Conservation (phyloP, 2,888 invertebrate species). For the Peribatodes rhomboidaria region DNA sequence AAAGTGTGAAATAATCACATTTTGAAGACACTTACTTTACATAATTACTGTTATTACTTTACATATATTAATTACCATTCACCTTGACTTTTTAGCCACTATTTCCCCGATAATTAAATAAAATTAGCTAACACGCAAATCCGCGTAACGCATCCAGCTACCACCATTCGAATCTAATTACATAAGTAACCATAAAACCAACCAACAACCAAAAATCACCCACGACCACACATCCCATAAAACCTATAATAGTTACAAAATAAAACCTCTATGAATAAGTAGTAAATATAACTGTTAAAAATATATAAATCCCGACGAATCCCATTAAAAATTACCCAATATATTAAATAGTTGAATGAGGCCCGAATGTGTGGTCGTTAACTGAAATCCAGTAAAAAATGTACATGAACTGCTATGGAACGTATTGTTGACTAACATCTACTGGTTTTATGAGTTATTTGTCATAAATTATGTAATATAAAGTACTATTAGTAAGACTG, state of each 20-base stretch:
- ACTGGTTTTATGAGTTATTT: slow-evolving; percentile 73
- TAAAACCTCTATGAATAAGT: slow-evolving; percentile 45
- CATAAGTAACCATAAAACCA: not conserved
- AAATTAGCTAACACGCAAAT: no score
- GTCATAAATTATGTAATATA: slow-evolving; percentile 69
- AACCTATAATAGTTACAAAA: slow-evolving; percentile 42
- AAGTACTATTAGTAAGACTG: slow-evolving; percentile 16
- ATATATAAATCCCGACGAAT: slow-evolving; percentile 64
- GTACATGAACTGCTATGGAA: slow-evolving; percentile 58
- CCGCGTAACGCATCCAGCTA: no score
- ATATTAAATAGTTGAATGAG: slow-evolving; percentile 62
- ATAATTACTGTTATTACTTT: no score
- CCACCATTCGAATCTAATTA: slow-evolving; percentile 3
- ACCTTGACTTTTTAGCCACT: no score
- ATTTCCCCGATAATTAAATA: no score
- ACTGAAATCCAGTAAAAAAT: slow-evolving; percentile 79
- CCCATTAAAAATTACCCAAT: slow-evolving; percentile 74
- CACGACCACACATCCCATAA: slow-evolving; percentile 27
- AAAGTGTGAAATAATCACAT: no score
- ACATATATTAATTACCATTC: no score
- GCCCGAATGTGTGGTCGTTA: slow-evolving; percentile 67
- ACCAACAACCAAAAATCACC: slow-evolving; percentile 27
- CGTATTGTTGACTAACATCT: slow-evolving; percentile 60
- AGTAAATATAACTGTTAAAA: slow-evolving; percentile 51
- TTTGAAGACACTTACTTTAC: no score